Base-by-base conservation (phyloP, 2,797 vertebrate species). In the Pelochelys cantorii region DNA sequence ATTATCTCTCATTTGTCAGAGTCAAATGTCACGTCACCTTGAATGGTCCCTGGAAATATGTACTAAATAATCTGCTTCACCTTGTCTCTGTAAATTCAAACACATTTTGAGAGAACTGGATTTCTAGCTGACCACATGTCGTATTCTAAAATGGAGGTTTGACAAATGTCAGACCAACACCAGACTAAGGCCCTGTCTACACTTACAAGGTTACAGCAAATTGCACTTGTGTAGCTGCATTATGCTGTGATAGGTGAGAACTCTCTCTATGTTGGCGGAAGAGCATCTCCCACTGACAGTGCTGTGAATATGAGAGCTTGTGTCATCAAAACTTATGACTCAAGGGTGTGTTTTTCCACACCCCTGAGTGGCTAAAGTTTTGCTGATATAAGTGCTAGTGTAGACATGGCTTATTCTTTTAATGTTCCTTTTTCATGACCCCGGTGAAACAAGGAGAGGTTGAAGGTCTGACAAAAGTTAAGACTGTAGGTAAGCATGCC, bases 351-450 rank as follows among this genome's bases (percentile, higher is more conserved):
- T 62, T 62, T 62, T 62, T 31, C 14, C 60, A 62, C 12, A 60
- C 59, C 12, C 59, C 59, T 29, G 59, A 60, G 27, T 14, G 59
- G 27, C 59, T 29, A 14, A 62, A 31, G 29, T 31, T 62, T 62
- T 62, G 60, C 60, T 62, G 60, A 62, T 27, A 31, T 62, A 31
- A 31, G 29, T 62, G 60, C 13, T 62, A 62, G 29, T 29, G 29
- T 62, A 62, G 29, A 62, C 14, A 62, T 15, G 29, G 60, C 13
- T 27, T 62, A 1, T 2, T 5, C 2, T 0, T 0, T 4, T 65
- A 29, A 13, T 0, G 60, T 31, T 53, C 2, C 13, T 77, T 59
- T 25, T 0, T 0, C 0, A 9, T 3, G 0, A 25, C 54, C 14
- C 12, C 3, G 54, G 25, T 12, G 2, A 4, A 8, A 59, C 4